A percentile compares a stretch with the other conserved stretches of the same genome.
Conservation (phyloP, 2,113 vertebrate genomes). For the Antechinus flavipes region DNA sequence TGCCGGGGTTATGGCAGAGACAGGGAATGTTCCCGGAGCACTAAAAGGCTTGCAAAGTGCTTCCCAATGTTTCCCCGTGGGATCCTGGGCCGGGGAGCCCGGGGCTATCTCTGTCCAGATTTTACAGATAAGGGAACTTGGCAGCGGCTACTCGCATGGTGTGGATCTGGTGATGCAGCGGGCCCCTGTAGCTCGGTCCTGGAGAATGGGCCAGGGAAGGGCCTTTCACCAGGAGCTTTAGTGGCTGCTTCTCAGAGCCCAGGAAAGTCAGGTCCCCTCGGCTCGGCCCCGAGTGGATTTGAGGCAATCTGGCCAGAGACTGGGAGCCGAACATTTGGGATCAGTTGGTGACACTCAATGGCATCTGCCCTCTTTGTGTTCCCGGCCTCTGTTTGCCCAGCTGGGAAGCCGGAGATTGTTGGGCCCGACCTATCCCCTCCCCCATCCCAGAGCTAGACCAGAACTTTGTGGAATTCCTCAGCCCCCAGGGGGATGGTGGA, state of each 20-base stretch:
- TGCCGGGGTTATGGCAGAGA: not conserved
- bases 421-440: constrained; percentile 8
- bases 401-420: constrained; percentile 43
- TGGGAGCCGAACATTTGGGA: constrained; percentile 9
- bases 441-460: not conserved
- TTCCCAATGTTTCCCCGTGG: not conserved
- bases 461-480: constrained; percentile 49
- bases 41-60: not conserved
- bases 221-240: not conserved
- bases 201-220: not conserved
- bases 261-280: constrained; percentile 42
- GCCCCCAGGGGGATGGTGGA: constrained; percentile 13
- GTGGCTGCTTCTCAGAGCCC: not conserved
- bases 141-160: too few species aligned
- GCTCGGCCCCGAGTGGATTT: not conserved
- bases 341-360: not conserved
- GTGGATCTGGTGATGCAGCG: not conserved
- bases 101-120: not conserved
- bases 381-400: constrained; percentile 52
- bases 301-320: not conserved
- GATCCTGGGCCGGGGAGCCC: not conserved
- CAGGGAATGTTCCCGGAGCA: not conserved
- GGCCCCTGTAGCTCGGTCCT: constrained; percentile 20
- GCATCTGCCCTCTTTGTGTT: constrained; percentile 38
- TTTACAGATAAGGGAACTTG: not conserved